These are phyloP conservation scores for Eupithecia subumbrata DNA, from an alignment of 2,888 invertebrate genomes.

Conservation along the genomic window DNA sequence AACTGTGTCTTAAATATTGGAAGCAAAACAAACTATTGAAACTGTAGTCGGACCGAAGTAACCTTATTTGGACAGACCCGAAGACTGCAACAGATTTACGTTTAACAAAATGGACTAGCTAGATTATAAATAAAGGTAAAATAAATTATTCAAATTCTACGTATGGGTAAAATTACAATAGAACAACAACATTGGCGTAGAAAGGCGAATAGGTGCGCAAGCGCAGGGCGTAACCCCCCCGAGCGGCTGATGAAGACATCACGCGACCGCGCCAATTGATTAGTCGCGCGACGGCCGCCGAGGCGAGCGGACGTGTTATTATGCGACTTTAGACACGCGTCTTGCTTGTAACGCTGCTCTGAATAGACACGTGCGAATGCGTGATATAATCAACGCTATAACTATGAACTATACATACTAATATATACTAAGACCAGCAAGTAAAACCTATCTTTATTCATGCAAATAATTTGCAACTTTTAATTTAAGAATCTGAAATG, in stretches of 20 bases:
- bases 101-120: slow-evolving; percentile 5
- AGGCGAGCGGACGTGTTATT: slow-evolving; percentile 73
- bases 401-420: too few species aligned
- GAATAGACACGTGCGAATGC: slow-evolving; percentile 47
- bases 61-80: not conserved
- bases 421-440: not conserved
- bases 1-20: not conserved
- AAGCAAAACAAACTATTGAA: not conserved
- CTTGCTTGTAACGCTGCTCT: slow-evolving; percentile 50
- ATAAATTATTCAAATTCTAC: slow-evolving; percentile 27
- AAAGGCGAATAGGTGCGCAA: slow-evolving; percentile 54
- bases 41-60: not conserved
- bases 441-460: not conserved
- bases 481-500: not conserved
- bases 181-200: slow-evolving; percentile 37
- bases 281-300: slow-evolving; percentile 79
- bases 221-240: slow-evolving; percentile 79
- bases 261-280: slow-evolving; percentile 80
- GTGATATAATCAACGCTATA: slow-evolving; percentile 23
- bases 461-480: not conserved
- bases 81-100: not conserved
- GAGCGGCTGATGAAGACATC: slow-evolving; percentile 83
- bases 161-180: slow-evolving; percentile 38
- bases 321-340: slow-evolving; percentile 79
- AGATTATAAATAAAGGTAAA: slow-evolving; percentile 6